These are phyloP conservation scores for Hiodon alosoides DNA, from an alignment of 2,113 vertebrate species.

Conservation along the genomic window DNA sequence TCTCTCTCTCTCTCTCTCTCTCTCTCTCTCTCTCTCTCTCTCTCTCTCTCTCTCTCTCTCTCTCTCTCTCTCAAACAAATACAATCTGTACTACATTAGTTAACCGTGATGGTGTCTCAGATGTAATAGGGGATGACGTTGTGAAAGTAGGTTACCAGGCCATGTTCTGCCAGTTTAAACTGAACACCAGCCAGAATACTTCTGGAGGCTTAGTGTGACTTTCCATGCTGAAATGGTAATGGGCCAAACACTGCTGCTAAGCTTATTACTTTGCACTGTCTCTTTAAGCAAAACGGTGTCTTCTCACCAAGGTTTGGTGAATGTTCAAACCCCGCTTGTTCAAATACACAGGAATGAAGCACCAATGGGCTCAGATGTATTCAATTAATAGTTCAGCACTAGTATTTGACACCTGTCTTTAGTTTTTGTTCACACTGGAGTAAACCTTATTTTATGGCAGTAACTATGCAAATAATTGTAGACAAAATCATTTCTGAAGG, in stretches of 20 bases:
- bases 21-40: not conserved
- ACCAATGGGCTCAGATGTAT: not conserved
- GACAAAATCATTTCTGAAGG: not conserved
- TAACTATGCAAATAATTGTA: not conserved
- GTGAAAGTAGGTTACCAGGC: conserved; percentile 91
- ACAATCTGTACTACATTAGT: conserved; percentile 51
- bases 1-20: not conserved
- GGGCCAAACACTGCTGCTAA: conserved; percentile 23
- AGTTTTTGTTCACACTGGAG: too few species aligned
- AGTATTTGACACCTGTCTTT: not conserved
- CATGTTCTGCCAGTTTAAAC: conserved; percentile 84
- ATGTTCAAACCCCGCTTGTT: conserved; percentile 46
- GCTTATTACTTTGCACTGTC: conserved; percentile 32
- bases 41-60: not conserved
- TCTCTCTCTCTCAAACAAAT: too few species aligned
- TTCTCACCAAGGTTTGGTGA: conserved; percentile 41
- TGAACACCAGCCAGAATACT: conserved; percentile 68
- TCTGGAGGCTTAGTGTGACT: conserved; percentile 75
- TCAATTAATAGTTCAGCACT: not conserved
- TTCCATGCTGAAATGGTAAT: conserved; percentile 72
- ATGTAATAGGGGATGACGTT: conserved; percentile 67
- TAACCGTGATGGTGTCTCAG: conserved; percentile 74
- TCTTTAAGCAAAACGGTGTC: conserved; percentile 55
- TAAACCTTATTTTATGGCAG: too few species aligned
- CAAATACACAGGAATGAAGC: conserved; percentile 20